A percentile compares a stretch with the other conserved stretches of the same genome.
These are phyloP conservation scores for Sebastes flavidus DNA, from an alignment of 2,797 vertebrate genomes.

Conservation along the genomic window DNA sequence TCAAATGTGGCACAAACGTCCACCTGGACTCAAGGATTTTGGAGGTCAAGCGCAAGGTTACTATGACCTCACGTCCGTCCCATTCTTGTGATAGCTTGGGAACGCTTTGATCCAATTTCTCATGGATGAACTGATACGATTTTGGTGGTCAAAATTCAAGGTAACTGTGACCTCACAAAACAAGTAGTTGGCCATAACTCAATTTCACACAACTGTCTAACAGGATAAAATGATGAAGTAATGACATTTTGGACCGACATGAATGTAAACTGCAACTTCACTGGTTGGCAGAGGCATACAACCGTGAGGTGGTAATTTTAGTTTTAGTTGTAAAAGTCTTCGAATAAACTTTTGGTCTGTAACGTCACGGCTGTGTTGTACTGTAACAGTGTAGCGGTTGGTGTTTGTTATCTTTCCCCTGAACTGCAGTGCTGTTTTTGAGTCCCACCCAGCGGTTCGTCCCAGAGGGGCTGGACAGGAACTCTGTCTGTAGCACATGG, in stretches of 20 bases:
- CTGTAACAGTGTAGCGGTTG: not conserved
- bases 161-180: not conserved
- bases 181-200: not conserved
- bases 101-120: not conserved
- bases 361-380: not conserved
- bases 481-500: constrained; percentile 7
- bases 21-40: not conserved
- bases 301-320: not conserved
- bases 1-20: no score
- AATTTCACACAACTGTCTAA: not conserved
- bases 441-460: constrained; percentile 57
- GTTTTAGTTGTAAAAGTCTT: not conserved
- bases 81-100: not conserved
- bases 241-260: not conserved
- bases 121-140: not conserved
- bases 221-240: not conserved
- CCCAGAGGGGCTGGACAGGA: constrained; percentile 52
- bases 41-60: no score
- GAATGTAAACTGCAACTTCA: not conserved
- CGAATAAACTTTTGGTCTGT: not conserved
- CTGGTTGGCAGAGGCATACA: not conserved
- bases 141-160: not conserved
- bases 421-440: constrained; percentile 37
- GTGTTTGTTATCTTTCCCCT: constrained; percentile 62
- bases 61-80: not conserved